Evolutionary conservation across 2,888 invertebrate genomes (phyloP).

Genomic region (Aradus depressus): DNA sequence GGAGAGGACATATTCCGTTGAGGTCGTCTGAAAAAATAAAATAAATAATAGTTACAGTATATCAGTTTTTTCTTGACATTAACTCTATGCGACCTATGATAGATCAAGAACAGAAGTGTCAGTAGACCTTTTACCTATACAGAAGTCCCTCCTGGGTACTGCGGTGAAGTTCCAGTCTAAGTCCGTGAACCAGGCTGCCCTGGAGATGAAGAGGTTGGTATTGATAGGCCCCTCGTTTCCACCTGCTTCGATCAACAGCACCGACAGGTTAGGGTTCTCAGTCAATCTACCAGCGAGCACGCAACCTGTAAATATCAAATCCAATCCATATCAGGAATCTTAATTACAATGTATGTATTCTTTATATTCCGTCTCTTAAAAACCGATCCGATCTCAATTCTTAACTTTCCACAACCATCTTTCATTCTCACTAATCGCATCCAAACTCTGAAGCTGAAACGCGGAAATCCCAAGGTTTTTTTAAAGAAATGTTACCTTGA

Average conservation of each 20-base stretch:
- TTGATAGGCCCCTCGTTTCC: slow-evolving; percentile 16
- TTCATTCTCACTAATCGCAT: no score
- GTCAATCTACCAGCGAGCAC: slow-evolving; percentile 15
- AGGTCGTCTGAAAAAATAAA: slow-evolving; percentile 9
- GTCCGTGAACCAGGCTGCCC: not conserved
- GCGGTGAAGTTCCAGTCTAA: slow-evolving; percentile 20
- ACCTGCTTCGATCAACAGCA: slow-evolving; percentile 18
- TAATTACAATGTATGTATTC: no score
- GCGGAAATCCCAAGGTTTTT: no score
- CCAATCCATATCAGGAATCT: no score
- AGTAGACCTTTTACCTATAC: not conserved
- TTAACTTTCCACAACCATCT: no score
- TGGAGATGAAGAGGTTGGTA: slow-evolving; percentile 6
- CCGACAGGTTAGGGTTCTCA: slow-evolving; percentile 12
- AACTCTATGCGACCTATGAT: not conserved
- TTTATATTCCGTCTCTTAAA: no score
- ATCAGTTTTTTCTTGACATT: not conserved
- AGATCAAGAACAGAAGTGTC: not conserved
- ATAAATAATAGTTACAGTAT: not conserved
- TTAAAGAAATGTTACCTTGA: no score
- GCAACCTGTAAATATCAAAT: slow-evolving; percentile 12
- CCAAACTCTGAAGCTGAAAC: no score
- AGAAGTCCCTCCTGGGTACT: slow-evolving; percentile 5
- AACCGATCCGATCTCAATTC: no score
- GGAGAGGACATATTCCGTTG: slow-evolving; percentile 65